A percentile compares a stretch with the other conserved stretches of the same genome.
Evolutionary conservation across 2,888 invertebrate species (phyloP).

Genomic region (Melieria crassipennis): DNA sequence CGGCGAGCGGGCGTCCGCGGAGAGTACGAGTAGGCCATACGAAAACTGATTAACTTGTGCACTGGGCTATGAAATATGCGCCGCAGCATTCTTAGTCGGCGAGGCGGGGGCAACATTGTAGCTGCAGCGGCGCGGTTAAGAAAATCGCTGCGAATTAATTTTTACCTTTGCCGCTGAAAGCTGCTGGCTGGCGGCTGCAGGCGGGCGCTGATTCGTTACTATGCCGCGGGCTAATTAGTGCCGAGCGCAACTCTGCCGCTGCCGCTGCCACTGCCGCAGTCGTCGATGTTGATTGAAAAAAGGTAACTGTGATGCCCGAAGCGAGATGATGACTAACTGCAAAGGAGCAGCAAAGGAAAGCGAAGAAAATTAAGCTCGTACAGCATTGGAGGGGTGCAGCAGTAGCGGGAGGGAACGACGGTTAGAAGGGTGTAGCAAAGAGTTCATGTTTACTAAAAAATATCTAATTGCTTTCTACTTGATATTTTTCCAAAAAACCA

Average conservation of each 20-base stretch:
- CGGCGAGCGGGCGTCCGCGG: not conserved
- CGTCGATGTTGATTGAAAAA: no score
- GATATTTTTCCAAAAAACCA: no score
- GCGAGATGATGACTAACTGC: not conserved
- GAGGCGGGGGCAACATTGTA: not conserved
- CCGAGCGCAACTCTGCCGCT: conserved; percentile 1
- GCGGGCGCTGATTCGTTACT: conserved; percentile 27
- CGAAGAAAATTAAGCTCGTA: no score
- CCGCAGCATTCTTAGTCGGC: not conserved
- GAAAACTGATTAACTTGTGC: conserved; percentile 22
- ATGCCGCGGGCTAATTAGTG: conserved; percentile 31
- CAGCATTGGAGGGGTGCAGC: no score
- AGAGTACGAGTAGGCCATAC: not conserved
- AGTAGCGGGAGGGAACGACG: no score
- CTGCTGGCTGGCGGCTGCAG: not conserved
- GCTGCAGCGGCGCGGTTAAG: not conserved
- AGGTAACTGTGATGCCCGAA: no score
- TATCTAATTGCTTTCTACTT: no score
- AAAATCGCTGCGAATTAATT: not conserved
- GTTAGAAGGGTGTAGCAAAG: no score
- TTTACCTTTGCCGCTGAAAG: not conserved
- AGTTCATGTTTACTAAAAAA: no score
- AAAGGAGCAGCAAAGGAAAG: not conserved
- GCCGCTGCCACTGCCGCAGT: no score
- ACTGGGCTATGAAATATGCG: not conserved